Percentiles rank a stretch among this genome's conserved stretches.
These are phyloP conservation scores for Nothobranchius furzeri DNA, from an alignment of 2,113 vertebrate genomes.

Conservation along the genomic window DNA sequence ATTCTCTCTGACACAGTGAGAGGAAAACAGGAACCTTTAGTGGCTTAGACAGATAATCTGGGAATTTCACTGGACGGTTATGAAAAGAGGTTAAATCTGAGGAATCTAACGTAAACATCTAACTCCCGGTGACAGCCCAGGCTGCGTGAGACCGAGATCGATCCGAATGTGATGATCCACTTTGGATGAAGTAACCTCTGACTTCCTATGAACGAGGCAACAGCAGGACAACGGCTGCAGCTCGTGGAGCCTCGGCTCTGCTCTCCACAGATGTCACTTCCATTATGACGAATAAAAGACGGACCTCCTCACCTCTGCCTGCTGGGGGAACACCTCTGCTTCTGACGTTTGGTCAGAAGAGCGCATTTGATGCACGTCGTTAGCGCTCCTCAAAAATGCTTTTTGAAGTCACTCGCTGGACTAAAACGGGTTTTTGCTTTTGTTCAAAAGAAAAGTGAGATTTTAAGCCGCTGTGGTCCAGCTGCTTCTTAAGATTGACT, in stretches of 20 bases:
- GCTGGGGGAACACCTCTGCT: not conserved
- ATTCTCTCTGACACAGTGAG: not conserved
- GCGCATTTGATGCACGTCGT: not conserved
- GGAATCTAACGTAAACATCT: no score
- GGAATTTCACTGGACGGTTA: no score
- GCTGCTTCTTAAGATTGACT: no score
- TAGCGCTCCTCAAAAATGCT: not conserved
- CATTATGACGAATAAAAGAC: not conserved
- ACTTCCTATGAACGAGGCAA: not conserved
- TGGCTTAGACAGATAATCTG: not conserved
- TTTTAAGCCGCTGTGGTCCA: no score
- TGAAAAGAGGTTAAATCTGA: no score
- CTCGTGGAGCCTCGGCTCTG: not conserved
- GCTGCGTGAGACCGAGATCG: no score
- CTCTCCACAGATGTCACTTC: not conserved
- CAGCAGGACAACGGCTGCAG: not conserved
- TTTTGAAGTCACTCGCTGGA: not conserved
- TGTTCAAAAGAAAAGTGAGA: not conserved
- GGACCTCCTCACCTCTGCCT: not conserved
- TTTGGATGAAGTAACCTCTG: not conserved
- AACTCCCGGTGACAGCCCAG: no score
- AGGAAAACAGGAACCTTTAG: not conserved
- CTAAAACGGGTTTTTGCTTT: not conserved
- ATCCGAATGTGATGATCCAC: not conserved
- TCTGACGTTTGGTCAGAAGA: not conserved